phyloP scores from a whole-genome alignment of 2,113 vertebrate species.

The Ginglymostoma cirratum region DNA sequence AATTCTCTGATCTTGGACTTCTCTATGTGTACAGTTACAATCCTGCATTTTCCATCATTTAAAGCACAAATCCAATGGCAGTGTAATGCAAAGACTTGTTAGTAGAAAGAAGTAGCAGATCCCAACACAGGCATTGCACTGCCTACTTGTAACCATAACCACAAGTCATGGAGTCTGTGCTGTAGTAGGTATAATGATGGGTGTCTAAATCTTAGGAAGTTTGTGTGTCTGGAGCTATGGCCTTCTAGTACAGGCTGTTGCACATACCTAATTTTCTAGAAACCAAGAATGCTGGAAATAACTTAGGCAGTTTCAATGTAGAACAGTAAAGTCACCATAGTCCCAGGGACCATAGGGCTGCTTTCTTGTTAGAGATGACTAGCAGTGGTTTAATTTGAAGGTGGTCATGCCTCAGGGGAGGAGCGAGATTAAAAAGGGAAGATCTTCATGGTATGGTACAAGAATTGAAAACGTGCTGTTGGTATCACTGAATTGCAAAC shows the following conservation, averaged over 20 bases:
- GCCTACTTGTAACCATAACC: background rate
- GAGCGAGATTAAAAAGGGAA: too few species aligned
- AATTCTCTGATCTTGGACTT: background rate
- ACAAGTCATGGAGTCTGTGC: background rate
- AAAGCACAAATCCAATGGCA: background rate
- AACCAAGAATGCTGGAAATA: background rate
- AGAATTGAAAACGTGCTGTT: too few species aligned
- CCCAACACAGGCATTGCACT: background rate
- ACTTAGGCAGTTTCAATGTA: background rate
- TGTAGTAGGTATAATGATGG: background rate
- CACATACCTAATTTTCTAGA: background rate
- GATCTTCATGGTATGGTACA: too few species aligned
- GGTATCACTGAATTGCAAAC: too few species aligned
- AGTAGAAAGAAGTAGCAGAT: background rate
- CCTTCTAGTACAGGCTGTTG: background rate
- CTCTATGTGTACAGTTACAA: background rate
- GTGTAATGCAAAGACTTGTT: background rate
- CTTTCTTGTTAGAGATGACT: too few species aligned
- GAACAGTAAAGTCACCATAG: too few species aligned
- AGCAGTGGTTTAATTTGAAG: too few species aligned
- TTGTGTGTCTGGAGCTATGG: background rate
- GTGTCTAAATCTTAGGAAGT: background rate
- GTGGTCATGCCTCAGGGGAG: too few species aligned
- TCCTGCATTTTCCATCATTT: background rate
- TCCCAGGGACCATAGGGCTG: too few species aligned